Evolutionary conservation across 2,888 invertebrate genomes (phyloP).

Genomic region (Hetaerina titia): DNA sequence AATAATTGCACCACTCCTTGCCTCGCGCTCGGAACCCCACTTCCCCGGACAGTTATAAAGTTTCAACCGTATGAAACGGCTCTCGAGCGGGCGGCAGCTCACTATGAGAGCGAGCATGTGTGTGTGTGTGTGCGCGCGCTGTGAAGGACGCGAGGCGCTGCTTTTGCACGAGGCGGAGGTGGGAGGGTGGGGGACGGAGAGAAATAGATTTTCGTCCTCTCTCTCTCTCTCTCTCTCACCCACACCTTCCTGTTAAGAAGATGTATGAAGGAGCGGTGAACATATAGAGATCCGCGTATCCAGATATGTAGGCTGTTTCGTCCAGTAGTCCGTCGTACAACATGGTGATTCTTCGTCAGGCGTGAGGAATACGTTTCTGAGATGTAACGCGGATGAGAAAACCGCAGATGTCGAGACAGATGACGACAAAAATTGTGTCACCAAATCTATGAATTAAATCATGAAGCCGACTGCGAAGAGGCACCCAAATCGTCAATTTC

Average conservation of each 20-base stretch:
- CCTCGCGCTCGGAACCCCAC: background rate
- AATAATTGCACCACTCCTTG: constrained; percentile 22
- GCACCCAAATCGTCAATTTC: no score
- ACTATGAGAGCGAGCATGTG: background rate
- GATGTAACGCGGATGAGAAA: background rate
- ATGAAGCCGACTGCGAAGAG: no score
- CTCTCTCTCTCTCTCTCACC: background rate
- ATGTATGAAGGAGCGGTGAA: background rate
- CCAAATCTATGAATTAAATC: no score
- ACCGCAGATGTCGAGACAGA: background rate
- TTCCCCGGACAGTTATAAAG: constrained; percentile 22
- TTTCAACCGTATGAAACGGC: constrained; percentile 24
- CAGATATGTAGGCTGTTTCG: no score
- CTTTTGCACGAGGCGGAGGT: background rate
- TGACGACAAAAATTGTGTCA: no score
- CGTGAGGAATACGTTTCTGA: background rate
- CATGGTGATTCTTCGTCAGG: background rate
- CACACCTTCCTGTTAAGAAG: background rate
- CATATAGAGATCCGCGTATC: background rate
- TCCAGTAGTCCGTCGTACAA: no score
- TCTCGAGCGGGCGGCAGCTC: background rate
- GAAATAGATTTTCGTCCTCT: background rate
- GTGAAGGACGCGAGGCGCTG: background rate
- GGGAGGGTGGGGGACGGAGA: background rate
- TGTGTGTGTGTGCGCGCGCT: background rate